Evolutionary conservation across 2,113 vertebrate genomes (phyloP).

Genomic region (Hipposideros armiger): DNA sequence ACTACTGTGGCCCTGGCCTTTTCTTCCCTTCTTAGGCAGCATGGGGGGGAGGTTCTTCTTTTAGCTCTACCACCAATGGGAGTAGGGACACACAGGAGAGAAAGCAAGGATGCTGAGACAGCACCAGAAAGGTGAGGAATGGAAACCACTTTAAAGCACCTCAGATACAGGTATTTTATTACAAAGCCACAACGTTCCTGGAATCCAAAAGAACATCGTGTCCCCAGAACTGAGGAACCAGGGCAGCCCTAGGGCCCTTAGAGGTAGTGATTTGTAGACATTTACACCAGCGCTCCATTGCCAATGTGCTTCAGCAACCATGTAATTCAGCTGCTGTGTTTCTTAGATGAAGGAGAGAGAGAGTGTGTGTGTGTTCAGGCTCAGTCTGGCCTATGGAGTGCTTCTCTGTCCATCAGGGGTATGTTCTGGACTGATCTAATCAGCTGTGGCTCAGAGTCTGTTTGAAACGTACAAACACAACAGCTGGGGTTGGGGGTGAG

Average conservation of each 20-base stretch:
- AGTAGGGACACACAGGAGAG: not conserved
- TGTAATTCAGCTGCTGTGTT: not conserved
- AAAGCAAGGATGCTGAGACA: not conserved
- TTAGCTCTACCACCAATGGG: not conserved
- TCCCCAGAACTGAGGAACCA: not conserved
- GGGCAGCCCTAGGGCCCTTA: not conserved
- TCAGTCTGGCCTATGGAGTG: not conserved
- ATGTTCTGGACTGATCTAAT: not conserved
- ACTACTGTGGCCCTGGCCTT: not conserved
- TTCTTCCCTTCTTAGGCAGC: not conserved
- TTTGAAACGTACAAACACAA: not conserved
- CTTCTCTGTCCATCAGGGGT: not conserved
- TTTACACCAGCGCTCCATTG: not conserved
- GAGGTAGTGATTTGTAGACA: not conserved
- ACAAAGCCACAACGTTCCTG: not conserved
- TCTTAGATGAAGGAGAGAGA: not conserved
- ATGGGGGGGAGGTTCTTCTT: not conserved
- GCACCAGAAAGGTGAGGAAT: not conserved
- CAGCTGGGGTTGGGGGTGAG: not conserved
- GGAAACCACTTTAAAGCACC: not conserved
- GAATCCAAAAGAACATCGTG: not conserved
- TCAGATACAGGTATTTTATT: not conserved
- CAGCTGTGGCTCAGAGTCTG: not conserved
- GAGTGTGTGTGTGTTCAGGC: too few relatives aligned
- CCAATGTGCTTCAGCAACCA: not conserved